phyloP scores from a whole-genome alignment of 1,140 invertebrate genomes.

The Acromyrmex echinatior region DNA sequence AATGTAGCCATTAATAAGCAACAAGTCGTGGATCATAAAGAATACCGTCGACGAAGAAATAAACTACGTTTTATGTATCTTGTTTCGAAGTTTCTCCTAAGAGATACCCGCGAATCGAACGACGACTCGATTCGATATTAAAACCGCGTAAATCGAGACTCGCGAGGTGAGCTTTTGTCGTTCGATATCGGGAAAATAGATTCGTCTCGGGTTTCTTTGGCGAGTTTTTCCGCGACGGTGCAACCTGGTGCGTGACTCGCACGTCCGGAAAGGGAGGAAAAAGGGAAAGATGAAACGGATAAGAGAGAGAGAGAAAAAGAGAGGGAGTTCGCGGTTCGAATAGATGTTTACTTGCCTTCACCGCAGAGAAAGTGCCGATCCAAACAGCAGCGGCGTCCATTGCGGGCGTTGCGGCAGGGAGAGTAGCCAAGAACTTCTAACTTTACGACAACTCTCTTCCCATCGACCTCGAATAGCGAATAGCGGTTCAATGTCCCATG shows the following conservation, averaged over 20 bases:
- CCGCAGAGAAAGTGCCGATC: slow-evolving; percentile 80
- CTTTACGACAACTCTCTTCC: slow-evolving; percentile 75
- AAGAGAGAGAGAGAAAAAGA: not conserved
- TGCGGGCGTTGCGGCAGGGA: slow-evolving; percentile 70
- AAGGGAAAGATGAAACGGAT: not conserved
- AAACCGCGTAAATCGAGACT: slow-evolving; percentile 33
- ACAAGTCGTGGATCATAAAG: not conserved
- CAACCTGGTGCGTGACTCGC: slow-evolving; percentile 2
- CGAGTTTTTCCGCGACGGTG: slow-evolving; percentile 18
- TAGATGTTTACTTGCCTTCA: slow-evolving; percentile 66
- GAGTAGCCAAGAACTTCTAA: slow-evolving; percentile 81
- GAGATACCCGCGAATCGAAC: not conserved
- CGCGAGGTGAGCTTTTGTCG: not conserved
- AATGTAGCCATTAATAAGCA: not conserved
- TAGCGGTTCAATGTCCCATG: slow-evolving; percentile 78
- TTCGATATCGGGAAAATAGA: not conserved
- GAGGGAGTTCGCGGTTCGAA: slow-evolving; percentile 46
- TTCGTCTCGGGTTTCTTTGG: slow-evolving; percentile 32
- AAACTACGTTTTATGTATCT: slow-evolving; percentile 17
- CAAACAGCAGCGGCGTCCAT: slow-evolving; percentile 29
- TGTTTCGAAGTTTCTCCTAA: not conserved
- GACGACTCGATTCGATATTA: slow-evolving; percentile 5
- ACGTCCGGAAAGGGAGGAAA: slow-evolving; percentile 24
- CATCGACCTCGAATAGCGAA: slow-evolving; percentile 79
- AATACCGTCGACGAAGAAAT: not conserved